Evolutionary conservation across 2,797 vertebrate genomes (phyloP), one percentile per base, ranked within the genome.

Genomic region (Lacerta viridis): DNA sequence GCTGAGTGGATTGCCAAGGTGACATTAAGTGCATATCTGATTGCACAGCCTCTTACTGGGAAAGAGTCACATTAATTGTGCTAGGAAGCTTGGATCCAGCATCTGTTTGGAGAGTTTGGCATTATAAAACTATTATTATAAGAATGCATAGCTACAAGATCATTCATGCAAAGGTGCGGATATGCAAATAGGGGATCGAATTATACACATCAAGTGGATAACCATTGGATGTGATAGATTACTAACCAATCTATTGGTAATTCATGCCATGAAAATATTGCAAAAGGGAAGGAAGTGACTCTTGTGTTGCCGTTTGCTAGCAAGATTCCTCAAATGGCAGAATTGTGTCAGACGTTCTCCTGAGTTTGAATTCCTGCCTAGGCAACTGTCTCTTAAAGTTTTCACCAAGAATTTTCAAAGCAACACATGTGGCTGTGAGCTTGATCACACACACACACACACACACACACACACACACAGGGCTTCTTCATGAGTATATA

Each of bases 161-260:
- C 15, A 9, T 83, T 50, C 74, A 68, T 68, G 10, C 8, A 66
- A 64, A 64, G 17, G 43, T 50, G 76, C 10, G 25, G 17, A 46
- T 23, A 43, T 66, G 55, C 6, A 80, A 88, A 87, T 50, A 83
- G 89, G 74, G 75, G 13, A 83, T 1, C 75, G 84, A 89, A 39
- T 3, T 1, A 68, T 84, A 50, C 1, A 6, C 36, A 20, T 41
- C 41, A 61, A 91, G 69, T 8, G 39, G n/a, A n/a, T 7, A 83
- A 77, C 41, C 61, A 68, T 20, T 91, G 8, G 61, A 0, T 46
- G 2, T 6, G 7, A 10, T 20, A 76, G 71, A 77, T 83, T 83
- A 74, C 15, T 59, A 88, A 59, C 66, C 43, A 41, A 64, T 71
- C 43, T 71, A 74, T 88, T 61, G 6, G 7, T 13, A 39, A 27